Percentiles rank a stretch among this genome's conserved stretches.
phyloP scores from a whole-genome alignment of 2,113 vertebrate genomes.

The Gymnarchus niloticus region DNA sequence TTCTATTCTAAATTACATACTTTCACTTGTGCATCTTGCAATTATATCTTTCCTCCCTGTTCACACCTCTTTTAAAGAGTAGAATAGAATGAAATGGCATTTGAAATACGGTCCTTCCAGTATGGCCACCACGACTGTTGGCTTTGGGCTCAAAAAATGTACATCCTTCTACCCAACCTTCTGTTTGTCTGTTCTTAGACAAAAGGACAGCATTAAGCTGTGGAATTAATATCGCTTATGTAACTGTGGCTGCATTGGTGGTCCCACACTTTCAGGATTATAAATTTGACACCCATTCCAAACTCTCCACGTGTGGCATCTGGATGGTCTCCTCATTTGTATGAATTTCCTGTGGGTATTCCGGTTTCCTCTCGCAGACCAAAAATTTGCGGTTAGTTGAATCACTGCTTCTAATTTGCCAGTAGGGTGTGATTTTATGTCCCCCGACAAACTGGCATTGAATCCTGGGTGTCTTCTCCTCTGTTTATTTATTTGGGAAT shows the following conservation, averaged over 20 bases:
- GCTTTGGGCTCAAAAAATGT: neutral
- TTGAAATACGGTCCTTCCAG: neutral
- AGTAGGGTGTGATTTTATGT: neutral
- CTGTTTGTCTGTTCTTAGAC: neutral
- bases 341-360: neutral
- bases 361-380: neutral
- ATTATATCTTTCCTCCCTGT: conserved; percentile 22
- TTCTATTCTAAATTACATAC: conserved; percentile 26
- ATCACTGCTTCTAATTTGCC: neutral
- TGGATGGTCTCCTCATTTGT: neutral
- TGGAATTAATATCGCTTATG: neutral
- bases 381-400: neutral
- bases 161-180: neutral
- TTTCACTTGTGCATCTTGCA: conserved; percentile 20
- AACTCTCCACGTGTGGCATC: neutral
- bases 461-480: too few relatives aligned
- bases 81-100: neutral
- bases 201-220: neutral
- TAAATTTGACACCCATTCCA: neutral
- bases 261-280: neutral
- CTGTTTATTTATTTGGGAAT: too few relatives aligned
- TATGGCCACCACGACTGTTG: neutral
- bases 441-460: neutral
- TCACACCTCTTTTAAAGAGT: conserved; percentile 16
- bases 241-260: neutral